A percentile compares a stretch with the other conserved stretches of the same genome.
phyloP scores from a whole-genome alignment of 2,113 vertebrate species.

The Thinocorus orbignyianus region DNA sequence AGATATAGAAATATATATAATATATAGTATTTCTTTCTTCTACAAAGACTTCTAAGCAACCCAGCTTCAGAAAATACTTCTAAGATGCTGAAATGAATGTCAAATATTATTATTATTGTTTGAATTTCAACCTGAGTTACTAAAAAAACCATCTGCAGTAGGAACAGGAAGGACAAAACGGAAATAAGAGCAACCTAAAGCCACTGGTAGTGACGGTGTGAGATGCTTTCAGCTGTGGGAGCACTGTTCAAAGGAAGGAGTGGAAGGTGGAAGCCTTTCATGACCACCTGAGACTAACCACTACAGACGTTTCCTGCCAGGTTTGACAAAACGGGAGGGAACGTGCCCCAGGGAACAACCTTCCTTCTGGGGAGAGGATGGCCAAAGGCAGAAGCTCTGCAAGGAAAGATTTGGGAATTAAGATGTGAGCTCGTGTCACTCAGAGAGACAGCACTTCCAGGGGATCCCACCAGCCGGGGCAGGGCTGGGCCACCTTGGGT shows the following conservation, averaged over 20 bases:
- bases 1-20: too few species aligned
- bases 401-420: background rate
- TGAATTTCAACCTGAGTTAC: background rate
- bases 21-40: too few species aligned
- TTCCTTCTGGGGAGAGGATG: background rate
- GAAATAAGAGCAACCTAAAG: background rate
- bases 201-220: background rate
- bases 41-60: conserved; percentile 5
- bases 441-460: background rate
- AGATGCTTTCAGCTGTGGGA: background rate
- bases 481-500: background rate
- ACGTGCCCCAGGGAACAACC: background rate
- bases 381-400: background rate
- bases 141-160: background rate
- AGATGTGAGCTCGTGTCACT: background rate
- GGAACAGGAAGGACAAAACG: background rate
- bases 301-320: background rate
- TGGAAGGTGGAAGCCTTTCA: background rate
- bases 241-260: background rate
- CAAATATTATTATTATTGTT: background rate
- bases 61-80: background rate
- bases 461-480: background rate
- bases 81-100: background rate
- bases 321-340: background rate
- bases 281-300: background rate